A percentile compares a stretch with the other conserved stretches of the same genome.
These are phyloP conservation scores for Hippopotamyrus pictus DNA, from an alignment of 2,797 vertebrate genomes.

Conservation along the genomic window DNA sequence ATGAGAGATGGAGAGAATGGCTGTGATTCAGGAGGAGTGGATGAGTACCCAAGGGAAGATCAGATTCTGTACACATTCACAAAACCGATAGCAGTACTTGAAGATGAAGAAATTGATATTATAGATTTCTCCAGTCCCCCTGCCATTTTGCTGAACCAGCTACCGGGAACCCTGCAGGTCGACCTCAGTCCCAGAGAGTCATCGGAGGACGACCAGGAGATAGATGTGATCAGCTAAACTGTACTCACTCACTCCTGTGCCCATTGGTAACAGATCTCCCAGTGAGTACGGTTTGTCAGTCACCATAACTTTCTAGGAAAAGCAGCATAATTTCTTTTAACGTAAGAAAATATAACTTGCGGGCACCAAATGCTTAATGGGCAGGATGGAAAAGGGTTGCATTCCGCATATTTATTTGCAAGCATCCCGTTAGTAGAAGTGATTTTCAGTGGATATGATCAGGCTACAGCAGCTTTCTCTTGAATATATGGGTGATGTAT, in stretches of 20 bases:
- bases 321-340: background rate
- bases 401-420: background rate
- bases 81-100: too few relatives aligned
- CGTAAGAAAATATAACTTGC: background rate
- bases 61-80: background rate
- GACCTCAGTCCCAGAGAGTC: background rate
- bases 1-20: background rate
- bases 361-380: background rate
- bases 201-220: constrained; percentile 15
- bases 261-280: background rate
- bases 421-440: background rate
- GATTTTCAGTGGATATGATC: background rate
- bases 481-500: background rate
- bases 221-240: constrained; percentile 14
- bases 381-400: background rate
- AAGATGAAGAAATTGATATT: background rate
- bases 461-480: background rate
- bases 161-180: background rate
- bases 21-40: background rate
- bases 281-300: background rate
- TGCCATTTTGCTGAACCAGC: background rate
- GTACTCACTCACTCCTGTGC: background rate
- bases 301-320: background rate
- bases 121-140: background rate
- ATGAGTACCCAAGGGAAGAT: background rate